Evolutionary conservation across 2,113 vertebrate species (phyloP), one percentile per base, ranked within the genome.

Genomic region (Halcyon malimbica): DNA sequence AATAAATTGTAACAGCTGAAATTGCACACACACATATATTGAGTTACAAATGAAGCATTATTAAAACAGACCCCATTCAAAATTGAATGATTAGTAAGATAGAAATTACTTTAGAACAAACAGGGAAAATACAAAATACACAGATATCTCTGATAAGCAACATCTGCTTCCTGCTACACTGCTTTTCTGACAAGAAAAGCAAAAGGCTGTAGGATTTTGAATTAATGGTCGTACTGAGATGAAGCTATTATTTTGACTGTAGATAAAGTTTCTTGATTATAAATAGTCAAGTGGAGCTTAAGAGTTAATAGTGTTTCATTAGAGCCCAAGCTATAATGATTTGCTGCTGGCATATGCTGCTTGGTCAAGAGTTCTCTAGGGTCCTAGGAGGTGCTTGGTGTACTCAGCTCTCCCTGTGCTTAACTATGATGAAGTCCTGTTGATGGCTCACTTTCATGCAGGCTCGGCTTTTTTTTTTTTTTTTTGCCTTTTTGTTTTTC

Each of bases 1-100:
- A 97, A 95, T 97, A 97, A 97, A 96, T 97, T 96, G 33, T 83
- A 97, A 95, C 91, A 95, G 90, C 83, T 96, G 94, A 71, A 97
- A 95, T 91, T 91, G 92, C 90, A 92, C 92, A 96, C 80, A 92
- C 75, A 94, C 67, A 87, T 70, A 80, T 78, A 96, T 8, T 81
- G 90, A 96, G 91, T 97, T 96, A 90, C 83, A 90, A 50, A 88
- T 56, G 42, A 93, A 87, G 91, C 90, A 65, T 89, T 79, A 95
- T 87, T 95, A 94, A 96, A 87, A 95, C 73, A 94, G 94, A 94
- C 85, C 54, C 31, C 65, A 89, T 93, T 93, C 87, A 93, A 95
- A 96, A 96, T 13, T 14, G 87, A 97, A 83, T 94, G 59, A 94
- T 97, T 92, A 96, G 79, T 44, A 88, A 78, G 73, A 89, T 7